Evolutionary conservation across 2,888 invertebrate species (phyloP), one percentile per base, ranked within the genome.

Genomic region (Schizaphis graminum): DNA sequence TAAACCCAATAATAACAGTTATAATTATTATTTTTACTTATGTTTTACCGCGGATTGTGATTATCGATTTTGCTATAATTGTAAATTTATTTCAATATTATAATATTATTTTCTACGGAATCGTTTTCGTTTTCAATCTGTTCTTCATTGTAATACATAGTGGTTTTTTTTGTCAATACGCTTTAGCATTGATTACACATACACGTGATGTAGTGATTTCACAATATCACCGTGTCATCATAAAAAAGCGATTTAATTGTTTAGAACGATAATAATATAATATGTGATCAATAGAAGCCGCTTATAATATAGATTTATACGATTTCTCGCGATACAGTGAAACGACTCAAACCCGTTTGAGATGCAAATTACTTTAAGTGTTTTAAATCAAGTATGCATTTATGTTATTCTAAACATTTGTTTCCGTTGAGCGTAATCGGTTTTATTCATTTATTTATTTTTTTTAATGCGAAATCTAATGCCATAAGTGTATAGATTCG

Each of bases 281-380:
- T 77, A 77, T 21, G 35, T 21, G 77, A 77, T 77, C 35, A 77
- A 77, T 77, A 16, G 35, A 21, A 77, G 77, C 77, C 77, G 77
- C 77, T 35, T 77, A 26, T 77, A 77, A 77, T 77, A 21, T 77
- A 77, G 77, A 77, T 77, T 77, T 77, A 77, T 77, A 77, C 77
- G 35, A 35, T 77, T 77, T 77, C 77, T 35, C 35, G 77, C 21
- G 35, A 77, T 35, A 35, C 67, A 2, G 67, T 77, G 67, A 77
- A 35, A 77, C 35, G 77, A 77, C 77, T 35, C 7, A 77, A 77
- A 77, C 77, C 35, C 35, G 77, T 77, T 77, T 77, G 35, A 2
- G 2, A 77, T 77, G 35, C 77, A 77, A 77, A 77, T 77, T 77
- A 77, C 35, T 35, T 35, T 21, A 77, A 77, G 35, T 77, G 35